Evolutionary conservation across 2,888 invertebrate species (phyloP).

Genomic region (Horisme vitalbata): DNA sequence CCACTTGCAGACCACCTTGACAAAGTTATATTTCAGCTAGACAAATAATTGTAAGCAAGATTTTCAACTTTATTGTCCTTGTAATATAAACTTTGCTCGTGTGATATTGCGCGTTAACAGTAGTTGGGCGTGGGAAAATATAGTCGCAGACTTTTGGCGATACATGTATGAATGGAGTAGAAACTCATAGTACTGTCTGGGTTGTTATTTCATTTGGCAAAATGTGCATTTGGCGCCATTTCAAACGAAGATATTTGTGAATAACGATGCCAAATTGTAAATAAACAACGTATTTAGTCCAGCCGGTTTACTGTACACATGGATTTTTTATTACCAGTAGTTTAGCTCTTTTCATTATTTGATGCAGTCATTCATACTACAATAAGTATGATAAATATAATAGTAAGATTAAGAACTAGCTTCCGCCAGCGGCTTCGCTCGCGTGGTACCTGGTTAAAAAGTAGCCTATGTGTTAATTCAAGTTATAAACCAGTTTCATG

Average conservation of each 20-base stretch:
- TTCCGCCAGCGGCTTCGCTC: too few species aligned
- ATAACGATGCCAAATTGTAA: conserved; percentile 58
- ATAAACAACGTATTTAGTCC: conserved; percentile 48
- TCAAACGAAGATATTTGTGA: conserved; percentile 60
- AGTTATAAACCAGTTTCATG: too few species aligned
- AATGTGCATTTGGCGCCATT: conserved; percentile 70
- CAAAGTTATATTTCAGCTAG: conserved; percentile 20
- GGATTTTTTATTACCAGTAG: too few species aligned
- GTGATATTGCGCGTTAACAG: conserved; percentile 8
- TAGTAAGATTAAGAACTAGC: too few species aligned
- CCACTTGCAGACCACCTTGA: conserved; percentile 30
- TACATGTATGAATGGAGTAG: conserved; percentile 41
- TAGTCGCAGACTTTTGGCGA: conserved; percentile 44
- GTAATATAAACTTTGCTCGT: conserved; percentile 2
- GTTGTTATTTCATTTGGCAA: conserved; percentile 69
- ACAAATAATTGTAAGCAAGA: conserved; percentile 22
- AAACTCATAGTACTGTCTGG: conserved; percentile 61
- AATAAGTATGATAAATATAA: too few species aligned
- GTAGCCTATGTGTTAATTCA: too few species aligned
- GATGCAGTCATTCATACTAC: too few species aligned
- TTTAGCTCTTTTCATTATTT: too few species aligned
- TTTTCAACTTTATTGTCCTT: conserved; percentile 13
- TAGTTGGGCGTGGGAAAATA: conserved; percentile 32
- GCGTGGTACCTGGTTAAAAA: too few species aligned
- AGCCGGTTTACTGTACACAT: conserved; percentile 13